A percentile compares a stretch with the other conserved stretches of the same genome.
These are phyloP conservation scores for Sebastes elongatus DNA, from an alignment of 2,797 vertebrate genomes.

Conservation along the genomic window DNA sequence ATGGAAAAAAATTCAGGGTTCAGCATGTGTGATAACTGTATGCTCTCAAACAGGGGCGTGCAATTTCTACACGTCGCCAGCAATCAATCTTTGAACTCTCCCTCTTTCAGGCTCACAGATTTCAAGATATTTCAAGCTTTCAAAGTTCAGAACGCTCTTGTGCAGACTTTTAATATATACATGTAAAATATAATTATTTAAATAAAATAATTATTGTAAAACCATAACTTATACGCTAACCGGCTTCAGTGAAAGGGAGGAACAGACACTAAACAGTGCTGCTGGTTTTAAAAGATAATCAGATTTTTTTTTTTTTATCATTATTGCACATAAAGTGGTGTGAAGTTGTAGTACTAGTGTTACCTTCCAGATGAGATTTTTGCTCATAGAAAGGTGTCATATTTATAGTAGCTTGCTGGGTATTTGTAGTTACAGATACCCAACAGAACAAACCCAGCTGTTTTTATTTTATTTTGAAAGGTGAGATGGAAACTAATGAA, in stretches of 20 bases:
- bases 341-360: constrained; percentile 66
- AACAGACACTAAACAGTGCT: constrained; percentile 61
- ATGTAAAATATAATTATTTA: constrained; percentile 69
- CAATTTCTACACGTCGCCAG: constrained; percentile 32
- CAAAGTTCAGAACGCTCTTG: constrained; percentile 43
- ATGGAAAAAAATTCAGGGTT: neutral
- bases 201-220: constrained; percentile 60
- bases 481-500: constrained; percentile 51
- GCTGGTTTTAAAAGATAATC: constrained; percentile 71
- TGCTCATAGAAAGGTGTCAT: constrained; percentile 50
- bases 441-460: constrained; percentile 47
- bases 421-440: constrained; percentile 38
- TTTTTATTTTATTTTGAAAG: constrained; percentile 43
- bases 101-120: constrained; percentile 32
- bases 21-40: constrained; percentile 29
- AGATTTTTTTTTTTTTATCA: constrained; percentile 48
- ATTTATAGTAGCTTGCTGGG: constrained; percentile 53
- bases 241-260: constrained; percentile 45
- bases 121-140: constrained; percentile 49
- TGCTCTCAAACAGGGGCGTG: constrained; percentile 18
- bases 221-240: constrained; percentile 62
- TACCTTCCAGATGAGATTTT: constrained; percentile 42
- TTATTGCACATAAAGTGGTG: constrained; percentile 66
- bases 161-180: constrained; percentile 70
- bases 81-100: constrained; percentile 35